These are phyloP conservation scores for Anhinga rufa DNA, from an alignment of 2,113 vertebrate species.

Conservation along the genomic window DNA sequence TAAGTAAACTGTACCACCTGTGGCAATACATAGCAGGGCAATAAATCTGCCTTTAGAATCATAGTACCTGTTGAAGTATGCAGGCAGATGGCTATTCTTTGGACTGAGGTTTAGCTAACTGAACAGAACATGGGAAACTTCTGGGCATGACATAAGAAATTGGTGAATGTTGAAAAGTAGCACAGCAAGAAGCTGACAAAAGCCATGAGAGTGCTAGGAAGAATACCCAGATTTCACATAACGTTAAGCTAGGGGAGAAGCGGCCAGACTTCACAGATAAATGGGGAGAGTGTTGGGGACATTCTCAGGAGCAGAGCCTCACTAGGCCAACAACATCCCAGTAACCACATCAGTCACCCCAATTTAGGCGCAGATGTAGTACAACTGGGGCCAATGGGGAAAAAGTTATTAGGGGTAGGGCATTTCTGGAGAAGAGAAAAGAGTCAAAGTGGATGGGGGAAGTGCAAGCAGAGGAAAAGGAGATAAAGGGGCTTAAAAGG, in stretches of 20 bases:
- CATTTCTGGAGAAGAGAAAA: neutral
- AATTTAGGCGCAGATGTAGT: neutral
- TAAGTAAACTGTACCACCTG: fast-evolving
- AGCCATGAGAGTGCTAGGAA: neutral
- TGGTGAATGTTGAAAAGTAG: neutral
- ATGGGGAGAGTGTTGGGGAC: neutral
- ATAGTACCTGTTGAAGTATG: neutral
- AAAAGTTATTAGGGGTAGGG: neutral
- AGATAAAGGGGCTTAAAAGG: neutral
- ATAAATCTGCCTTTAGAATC: neutral
- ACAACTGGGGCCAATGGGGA: neutral
- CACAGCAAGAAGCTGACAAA: neutral
- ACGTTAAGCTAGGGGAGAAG: neutral
- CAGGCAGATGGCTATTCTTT: neutral
- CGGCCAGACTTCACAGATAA: neutral
- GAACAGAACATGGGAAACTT: neutral
- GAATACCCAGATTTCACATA: neutral
- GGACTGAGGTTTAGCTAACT: neutral
- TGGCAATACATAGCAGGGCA: neutral
- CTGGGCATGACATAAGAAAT: neutral
- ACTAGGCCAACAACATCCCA: neutral
- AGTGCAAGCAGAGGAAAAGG: neutral
- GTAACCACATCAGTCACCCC: neutral
- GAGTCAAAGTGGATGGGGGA: neutral
- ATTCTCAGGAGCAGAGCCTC: neutral